These are phyloP conservation scores for Abrostola triplasia DNA, from an alignment of 2,888 invertebrate species.

Conservation along the genomic window DNA sequence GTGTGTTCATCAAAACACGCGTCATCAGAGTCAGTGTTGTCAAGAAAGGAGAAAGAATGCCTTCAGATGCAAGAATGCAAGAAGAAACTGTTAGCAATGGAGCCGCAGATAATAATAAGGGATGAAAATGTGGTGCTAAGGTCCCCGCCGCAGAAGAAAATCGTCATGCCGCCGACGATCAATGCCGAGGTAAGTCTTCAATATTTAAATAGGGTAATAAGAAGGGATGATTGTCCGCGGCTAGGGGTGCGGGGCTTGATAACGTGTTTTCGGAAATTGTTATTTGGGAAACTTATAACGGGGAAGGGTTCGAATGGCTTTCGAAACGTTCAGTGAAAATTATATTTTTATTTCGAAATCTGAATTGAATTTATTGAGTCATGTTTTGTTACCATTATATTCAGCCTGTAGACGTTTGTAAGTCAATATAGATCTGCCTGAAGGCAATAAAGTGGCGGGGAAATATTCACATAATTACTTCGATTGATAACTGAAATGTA, in stretches of 20 bases:
- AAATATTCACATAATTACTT: not conserved
- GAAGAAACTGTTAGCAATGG: slow-evolving; percentile 83
- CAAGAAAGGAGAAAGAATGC: slow-evolving; percentile 82
- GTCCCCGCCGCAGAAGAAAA: slow-evolving; percentile 86
- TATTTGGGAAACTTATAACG: slow-evolving; percentile 14
- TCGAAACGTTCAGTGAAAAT: slow-evolving; percentile 1
- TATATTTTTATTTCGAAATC: not conserved
- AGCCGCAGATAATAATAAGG: slow-evolving; percentile 84
- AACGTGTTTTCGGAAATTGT: slow-evolving; percentile 17
- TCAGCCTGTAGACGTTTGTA: not conserved
- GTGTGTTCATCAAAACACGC: slow-evolving; percentile 82
- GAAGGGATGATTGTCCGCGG: slow-evolving; percentile 27
- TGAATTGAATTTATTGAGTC: not conserved
- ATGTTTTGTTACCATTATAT: too few species aligned
- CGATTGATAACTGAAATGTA: too few species aligned
- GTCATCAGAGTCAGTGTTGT: slow-evolving; percentile 83
- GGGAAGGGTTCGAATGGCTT: not conserved
- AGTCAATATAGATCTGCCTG: not conserved
- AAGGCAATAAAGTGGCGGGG: not conserved
- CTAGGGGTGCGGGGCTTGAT: not conserved
- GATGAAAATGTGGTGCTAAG: slow-evolving; percentile 83
- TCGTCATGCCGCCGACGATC: slow-evolving; percentile 82
- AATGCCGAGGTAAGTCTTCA: slow-evolving; percentile 80
- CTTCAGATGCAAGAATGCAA: slow-evolving; percentile 86
- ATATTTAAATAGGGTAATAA: slow-evolving; percentile 54